Conservation (phyloP, 2,113 vertebrate species). For the Bucco capensis region DNA sequence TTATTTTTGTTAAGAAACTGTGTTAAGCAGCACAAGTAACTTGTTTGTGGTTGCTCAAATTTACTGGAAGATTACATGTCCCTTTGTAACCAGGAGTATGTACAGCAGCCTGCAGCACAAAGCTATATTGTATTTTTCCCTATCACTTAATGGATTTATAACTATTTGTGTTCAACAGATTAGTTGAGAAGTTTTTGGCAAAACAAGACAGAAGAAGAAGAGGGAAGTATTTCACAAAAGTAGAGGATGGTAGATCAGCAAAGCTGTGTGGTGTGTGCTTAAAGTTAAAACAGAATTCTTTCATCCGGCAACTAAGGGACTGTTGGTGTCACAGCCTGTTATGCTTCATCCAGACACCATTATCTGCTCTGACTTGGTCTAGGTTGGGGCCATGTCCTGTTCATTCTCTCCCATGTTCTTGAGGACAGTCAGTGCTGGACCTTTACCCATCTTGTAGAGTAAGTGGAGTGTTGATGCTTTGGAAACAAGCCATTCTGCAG, state of each 20-base stretch:
- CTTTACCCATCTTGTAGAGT: background rate
- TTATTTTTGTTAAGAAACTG: background rate
- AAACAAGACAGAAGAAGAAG: background rate
- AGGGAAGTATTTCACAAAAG: background rate
- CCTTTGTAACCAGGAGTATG: background rate
- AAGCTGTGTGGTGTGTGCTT: background rate
- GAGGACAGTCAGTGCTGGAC: background rate
- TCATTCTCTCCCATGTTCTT: background rate
- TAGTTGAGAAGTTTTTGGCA: background rate
- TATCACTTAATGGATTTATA: background rate
- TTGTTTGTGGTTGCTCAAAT: background rate
- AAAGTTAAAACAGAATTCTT: background rate
- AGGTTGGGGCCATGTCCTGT: background rate
- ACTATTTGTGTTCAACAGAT: background rate
- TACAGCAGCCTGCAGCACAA: background rate
- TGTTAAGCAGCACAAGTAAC: background rate
- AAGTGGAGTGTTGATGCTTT: background rate
- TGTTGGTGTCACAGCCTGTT: background rate
- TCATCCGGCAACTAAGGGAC: accelerated
- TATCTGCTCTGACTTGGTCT: background rate
- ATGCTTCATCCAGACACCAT: background rate
- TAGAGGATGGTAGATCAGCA: background rate
- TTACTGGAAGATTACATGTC: background rate
- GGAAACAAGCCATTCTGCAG: background rate
- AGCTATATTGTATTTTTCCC: background rate